Evolutionary conservation across 2,113 vertebrate species (phyloP), one percentile per base, ranked within the genome.

Genomic region (Eidolon helvum): DNA sequence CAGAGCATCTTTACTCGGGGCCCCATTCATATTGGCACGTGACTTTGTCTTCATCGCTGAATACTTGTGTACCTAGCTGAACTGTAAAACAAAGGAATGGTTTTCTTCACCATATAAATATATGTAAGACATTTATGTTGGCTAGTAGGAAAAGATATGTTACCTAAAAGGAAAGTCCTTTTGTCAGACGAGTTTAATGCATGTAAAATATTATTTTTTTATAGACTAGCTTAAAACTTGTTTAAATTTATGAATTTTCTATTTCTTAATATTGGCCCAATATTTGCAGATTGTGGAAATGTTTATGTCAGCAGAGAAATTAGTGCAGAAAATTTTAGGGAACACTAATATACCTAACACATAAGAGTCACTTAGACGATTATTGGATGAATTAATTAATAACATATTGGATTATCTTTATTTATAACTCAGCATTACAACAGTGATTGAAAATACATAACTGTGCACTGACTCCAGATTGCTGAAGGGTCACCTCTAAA

Each of bases 211-310:
- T n/a, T 50, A 38, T 35, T 55, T 22, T 66, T 1, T 30, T 86
- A 61, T 55, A 66, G 69, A 50, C 7, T 40, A 28, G 16, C 87
- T 87, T 80, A 72, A 85, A 94, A 87, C n/a, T 50, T 40, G 48
- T 28, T 84, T n/a, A 72, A 87, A 83, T 83, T 83, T 4, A 57
- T 48, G 2, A 38, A 48, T 40, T 80, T 89, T 80, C 10, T 69
- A 1, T 75, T 74, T 79, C 55, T 84, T 68, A 59, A 19, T 38
- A 53, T 12, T n/a, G 9, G 18, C 33, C 10, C 22, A 30, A 0
- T 74, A 77, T 82, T 92, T 95, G 66, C 45, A 91, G 50, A 48
- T 74, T 69, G n/a, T 85, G 65, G 61, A 57, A 45, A 78, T 10
- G 30, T 82, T 74, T 57, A 87, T 75, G 24, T 61, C 50, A 88